A percentile compares a stretch with the other conserved stretches of the same genome.
phyloP scores from a whole-genome alignment of 2,888 invertebrate species.

The Brenthis daphne region DNA sequence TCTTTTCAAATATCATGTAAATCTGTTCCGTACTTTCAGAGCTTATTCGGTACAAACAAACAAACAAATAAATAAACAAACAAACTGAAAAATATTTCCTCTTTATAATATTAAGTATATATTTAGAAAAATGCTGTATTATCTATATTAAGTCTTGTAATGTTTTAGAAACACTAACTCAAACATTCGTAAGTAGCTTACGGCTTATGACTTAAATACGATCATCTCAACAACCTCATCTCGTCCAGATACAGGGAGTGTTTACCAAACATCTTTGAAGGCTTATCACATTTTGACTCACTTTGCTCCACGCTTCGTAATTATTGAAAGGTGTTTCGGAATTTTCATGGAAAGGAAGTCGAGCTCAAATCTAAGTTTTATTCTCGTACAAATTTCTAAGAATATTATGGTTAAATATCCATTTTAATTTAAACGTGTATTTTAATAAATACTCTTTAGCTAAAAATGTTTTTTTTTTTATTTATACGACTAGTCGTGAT shows the following conservation, averaged over 20 bases:
- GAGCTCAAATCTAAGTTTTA: constrained; percentile 5
- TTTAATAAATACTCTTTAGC: too few species aligned
- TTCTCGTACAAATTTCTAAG: background rate
- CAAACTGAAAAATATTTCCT: background rate
- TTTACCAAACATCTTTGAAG: constrained; percentile 34
- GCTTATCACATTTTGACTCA: constrained; percentile 33
- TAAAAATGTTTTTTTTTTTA: too few species aligned
- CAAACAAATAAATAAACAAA: background rate
- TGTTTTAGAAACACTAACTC: too few species aligned
- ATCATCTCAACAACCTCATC: constrained; percentile 30
- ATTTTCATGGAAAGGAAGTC: constrained; percentile 1
- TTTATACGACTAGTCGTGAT: too few species aligned
- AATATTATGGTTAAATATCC: background rate
- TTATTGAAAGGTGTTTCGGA: constrained; percentile 16
- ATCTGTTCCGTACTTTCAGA: too few species aligned
- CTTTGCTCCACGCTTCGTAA: constrained; percentile 12
- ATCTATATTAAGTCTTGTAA: too few species aligned
- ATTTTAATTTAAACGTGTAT: too few species aligned
- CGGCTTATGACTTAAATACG: constrained; percentile 28
- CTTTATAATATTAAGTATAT: background rate
- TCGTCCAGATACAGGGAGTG: constrained; percentile 28
- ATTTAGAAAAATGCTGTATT: background rate
- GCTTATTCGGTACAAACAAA: too few species aligned
- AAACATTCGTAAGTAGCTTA: background rate
- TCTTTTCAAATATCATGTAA: too few species aligned